phyloP scores from a whole-genome alignment of 2,797 vertebrate genomes.

The Tenualosa ilisha region DNA sequence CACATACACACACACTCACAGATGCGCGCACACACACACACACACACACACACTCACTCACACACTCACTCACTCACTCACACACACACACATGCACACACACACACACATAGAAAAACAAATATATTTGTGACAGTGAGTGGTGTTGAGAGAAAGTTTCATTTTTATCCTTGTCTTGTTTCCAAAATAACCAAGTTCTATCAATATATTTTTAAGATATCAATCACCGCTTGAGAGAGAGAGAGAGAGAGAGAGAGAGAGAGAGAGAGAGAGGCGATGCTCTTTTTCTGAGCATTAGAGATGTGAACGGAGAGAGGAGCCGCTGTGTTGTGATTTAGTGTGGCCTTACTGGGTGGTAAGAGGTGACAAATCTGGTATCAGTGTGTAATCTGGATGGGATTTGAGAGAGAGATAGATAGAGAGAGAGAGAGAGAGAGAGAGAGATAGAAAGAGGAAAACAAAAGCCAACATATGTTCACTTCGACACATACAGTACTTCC shows the following conservation, averaged over 20 bases:
- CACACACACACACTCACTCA: no score
- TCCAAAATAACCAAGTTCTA: no score
- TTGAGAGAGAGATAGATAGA: not conserved
- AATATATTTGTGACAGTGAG: no score
- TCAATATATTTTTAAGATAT: no score
- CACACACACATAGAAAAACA: no score
- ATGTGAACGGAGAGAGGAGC: not conserved
- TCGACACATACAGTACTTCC: not conserved
- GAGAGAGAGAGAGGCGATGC: no score
- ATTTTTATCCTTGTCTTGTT: no score
- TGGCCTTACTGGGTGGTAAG: not conserved
- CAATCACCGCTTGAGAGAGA: no score
- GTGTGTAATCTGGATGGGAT: slow-evolving; percentile 19
- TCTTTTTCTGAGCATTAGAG: not conserved
- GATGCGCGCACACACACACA: not conserved
- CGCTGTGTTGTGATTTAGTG: not conserved
- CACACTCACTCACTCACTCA: not conserved
- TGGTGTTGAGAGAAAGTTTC: no score
- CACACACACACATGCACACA: not conserved
- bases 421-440: slow-evolving; percentile 4
- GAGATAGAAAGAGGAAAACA: not conserved
- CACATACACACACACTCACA: slow-evolving; percentile 1
- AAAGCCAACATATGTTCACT: slow-evolving; percentile 43
- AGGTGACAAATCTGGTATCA: slow-evolving; percentile 8
- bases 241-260: no score